A percentile compares a stretch with the other conserved stretches of the same genome.
Evolutionary conservation across 1,140 invertebrate genomes (phyloP).

Genomic region (Rhagoletis pomonella): DNA sequence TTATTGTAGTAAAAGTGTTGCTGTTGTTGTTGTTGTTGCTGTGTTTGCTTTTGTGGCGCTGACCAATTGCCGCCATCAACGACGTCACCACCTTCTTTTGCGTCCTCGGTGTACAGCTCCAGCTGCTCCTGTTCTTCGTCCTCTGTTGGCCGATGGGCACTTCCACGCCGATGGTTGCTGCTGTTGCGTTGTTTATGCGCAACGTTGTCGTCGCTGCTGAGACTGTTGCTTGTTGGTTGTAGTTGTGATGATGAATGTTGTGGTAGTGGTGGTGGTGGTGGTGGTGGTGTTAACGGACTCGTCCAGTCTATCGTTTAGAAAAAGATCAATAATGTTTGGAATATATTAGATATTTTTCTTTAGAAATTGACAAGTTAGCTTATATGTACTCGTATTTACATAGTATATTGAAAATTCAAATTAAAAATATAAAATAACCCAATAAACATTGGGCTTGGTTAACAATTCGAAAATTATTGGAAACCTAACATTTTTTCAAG

Average conservation of each 20-base stretch:
- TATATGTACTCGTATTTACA: background rate
- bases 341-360: background rate
- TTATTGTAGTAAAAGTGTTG: slow-evolving; percentile 44
- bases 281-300: slow-evolving; percentile 66
- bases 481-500: too few species aligned
- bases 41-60: background rate
- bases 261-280: slow-evolving; percentile 58
- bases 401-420: background rate
- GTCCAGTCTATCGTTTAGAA: slow-evolving; percentile 67
- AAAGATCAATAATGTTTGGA: slow-evolving; percentile 30
- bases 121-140: background rate
- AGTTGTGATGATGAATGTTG: background rate
- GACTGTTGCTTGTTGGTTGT: background rate
- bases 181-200: slow-evolving; percentile 35
- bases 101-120: background rate
- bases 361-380: slow-evolving; percentile 5
- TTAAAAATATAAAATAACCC: background rate
- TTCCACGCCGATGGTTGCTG: slow-evolving; percentile 17
- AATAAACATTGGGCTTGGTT: background rate
- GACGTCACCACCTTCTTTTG: background rate
- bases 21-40: slow-evolving; percentile 34
- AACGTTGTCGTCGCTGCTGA: slow-evolving; percentile 31
- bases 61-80: slow-evolving; percentile 49
- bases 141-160: background rate
- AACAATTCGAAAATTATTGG: background rate